These are phyloP conservation scores for Drosophila cardini DNA, from an alignment of 1,140 invertebrate genomes.

Conservation along the genomic window DNA sequence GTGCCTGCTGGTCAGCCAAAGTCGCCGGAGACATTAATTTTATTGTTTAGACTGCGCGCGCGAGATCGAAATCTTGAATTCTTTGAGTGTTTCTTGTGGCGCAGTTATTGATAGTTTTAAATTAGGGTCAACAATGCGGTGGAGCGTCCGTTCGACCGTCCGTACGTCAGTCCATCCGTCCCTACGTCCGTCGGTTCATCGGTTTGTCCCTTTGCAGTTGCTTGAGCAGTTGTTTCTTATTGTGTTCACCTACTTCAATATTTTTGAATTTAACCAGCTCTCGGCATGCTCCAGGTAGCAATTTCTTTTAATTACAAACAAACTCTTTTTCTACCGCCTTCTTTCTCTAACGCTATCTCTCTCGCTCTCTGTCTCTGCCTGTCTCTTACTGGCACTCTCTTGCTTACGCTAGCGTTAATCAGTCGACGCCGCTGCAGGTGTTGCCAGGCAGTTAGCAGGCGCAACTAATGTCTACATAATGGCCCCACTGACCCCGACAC, in stretches of 20 bases:
- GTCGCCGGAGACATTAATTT: constrained; percentile 75
- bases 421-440: constrained; percentile 66
- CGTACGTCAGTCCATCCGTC: constrained; percentile 6
- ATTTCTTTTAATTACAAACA: constrained; percentile 76
- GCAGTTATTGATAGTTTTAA: constrained; percentile 76
- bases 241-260: background rate
- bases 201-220: background rate
- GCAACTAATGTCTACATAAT: constrained; percentile 63
- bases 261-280: constrained; percentile 16
- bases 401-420: constrained; percentile 21
- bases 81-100: constrained; percentile 43
- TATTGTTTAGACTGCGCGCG: constrained; percentile 76
- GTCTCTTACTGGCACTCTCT: background rate
- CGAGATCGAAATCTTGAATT: constrained; percentile 68
- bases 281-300: constrained; percentile 52
- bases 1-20: constrained; percentile 63
- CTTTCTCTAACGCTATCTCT: background rate
- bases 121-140: constrained; percentile 77
- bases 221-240: constrained; percentile 41
- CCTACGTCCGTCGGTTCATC: background rate
- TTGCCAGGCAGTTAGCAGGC: constrained; percentile 68
- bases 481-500: constrained; percentile 30
- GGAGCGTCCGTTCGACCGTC: constrained; percentile 23
- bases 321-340: background rate
- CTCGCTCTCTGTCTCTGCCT: background rate